These are phyloP conservation scores for Glandiceps talaboti DNA, from an alignment of 53 echinoderm and acorn worm species.

Conservation along the genomic window DNA sequence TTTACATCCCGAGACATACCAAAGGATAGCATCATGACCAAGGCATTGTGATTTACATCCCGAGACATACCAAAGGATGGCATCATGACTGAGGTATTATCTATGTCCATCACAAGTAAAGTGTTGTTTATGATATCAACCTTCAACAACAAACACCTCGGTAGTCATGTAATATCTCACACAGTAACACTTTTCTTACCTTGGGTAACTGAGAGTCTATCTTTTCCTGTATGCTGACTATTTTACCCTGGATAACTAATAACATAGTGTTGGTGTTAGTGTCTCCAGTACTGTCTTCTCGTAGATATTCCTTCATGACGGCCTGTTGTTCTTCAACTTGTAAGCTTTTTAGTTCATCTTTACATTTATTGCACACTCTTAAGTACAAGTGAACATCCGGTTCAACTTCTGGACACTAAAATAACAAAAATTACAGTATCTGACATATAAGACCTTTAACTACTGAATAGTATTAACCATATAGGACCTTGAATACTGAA, in stretches of 20 bases:
- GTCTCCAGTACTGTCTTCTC: background rate
- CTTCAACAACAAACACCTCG: too few species aligned
- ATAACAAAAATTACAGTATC: background rate
- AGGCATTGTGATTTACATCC: too few species aligned
- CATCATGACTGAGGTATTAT: too few species aligned
- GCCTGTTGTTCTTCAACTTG: constrained; percentile 31
- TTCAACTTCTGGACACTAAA: constrained; percentile 52
- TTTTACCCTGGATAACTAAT: constrained; percentile 24
- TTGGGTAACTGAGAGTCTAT: constrained; percentile 38
- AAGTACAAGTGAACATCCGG: constrained; percentile 41
- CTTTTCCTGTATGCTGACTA: constrained; percentile 35
- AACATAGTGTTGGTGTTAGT: constrained; percentile 4
- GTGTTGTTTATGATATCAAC: too few species aligned
- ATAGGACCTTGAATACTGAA: too few species aligned
- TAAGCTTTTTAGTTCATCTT: constrained; percentile 15
- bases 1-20: too few species aligned
- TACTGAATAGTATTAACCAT: too few species aligned
- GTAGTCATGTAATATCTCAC: too few species aligned
- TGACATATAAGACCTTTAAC: background rate
- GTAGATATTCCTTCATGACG: background rate
- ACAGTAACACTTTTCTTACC: too few species aligned
- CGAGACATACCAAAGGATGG: too few species aligned
- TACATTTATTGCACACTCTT: constrained; percentile 37
- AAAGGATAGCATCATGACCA: too few species aligned
- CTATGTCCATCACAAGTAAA: too few species aligned